Evolutionary conservation across 2,888 invertebrate genomes (phyloP), one percentile per base, ranked within the genome.

Genomic region (Drosophila mimetica): DNA sequence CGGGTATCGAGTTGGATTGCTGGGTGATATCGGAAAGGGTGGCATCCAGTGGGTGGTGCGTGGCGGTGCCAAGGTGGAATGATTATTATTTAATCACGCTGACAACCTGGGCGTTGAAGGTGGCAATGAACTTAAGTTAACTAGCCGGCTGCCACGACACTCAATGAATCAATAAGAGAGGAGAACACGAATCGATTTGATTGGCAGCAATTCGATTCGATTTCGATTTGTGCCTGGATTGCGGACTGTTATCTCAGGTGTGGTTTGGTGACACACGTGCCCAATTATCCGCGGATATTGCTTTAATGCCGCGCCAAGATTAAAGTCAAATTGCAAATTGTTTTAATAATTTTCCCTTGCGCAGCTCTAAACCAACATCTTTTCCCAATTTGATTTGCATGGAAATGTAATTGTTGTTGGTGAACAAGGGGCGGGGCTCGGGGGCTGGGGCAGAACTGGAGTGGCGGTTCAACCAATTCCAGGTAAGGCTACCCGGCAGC

Each of bases 361-460:
- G 32, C 58, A 22, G 25, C n/a, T 34, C 52, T 20, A 11, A 51
- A 25, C 30, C 46, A n/a, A 41, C 48, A 53, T 59, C 53, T 60
- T 54, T 53, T 75, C 77, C 74, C 80, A 87, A 87, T 85, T 85
- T 87, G 87, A 84, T 87, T 85, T 85, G 88, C 88, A 85, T 85
- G 83, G 74, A 85, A 85, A 85, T 85, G 84, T 87, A 80, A 86
- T 83, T 76, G 84, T 72, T 60, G 52, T 55, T 39, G 44, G n/a
- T 16, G 34, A 50, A 46, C 52, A 48, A 5, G 8, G 20, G 11
- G 22, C 37, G 11, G 4, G 32, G 34, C 5, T 4, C 2, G 13
- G 41, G 20, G 16, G 14, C 9, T n/a, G 44, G 18, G 7, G 13
- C 20, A 20, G 41, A n/a, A 9, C 2, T 5, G 16, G 11, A 3